Evolutionary conservation across 1,140 invertebrate genomes (phyloP).

Genomic region (Ceratina australensis): DNA sequence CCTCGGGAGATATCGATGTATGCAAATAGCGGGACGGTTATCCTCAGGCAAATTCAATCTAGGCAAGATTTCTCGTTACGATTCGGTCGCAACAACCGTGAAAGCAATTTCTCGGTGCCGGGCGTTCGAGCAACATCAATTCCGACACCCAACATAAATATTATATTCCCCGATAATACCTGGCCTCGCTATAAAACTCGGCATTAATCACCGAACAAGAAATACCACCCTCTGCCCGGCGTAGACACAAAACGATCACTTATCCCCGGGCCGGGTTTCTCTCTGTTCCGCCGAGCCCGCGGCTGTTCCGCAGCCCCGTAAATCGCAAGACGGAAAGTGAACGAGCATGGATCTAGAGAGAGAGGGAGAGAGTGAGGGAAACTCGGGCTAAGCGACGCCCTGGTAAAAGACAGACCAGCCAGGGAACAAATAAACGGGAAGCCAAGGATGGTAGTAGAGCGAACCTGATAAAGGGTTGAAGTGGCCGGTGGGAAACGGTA

Average conservation of each 20-base stretch:
- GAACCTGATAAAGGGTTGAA: slow-evolving; percentile 37
- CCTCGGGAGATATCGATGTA: too few relatives aligned
- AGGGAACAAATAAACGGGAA: slow-evolving; percentile 2
- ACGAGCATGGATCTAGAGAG: too few relatives aligned
- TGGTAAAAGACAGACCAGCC: slow-evolving; percentile 7
- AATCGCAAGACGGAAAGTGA: slow-evolving; percentile 52
- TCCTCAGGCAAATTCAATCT: neutral
- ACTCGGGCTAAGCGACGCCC: neutral
- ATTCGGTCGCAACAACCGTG: neutral
- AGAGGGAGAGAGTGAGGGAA: neutral
- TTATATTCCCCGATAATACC: slow-evolving; percentile 39
- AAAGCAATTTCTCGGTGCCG: neutral
- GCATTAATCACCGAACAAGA: slow-evolving; percentile 56
- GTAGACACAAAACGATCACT: slow-evolving; percentile 49
- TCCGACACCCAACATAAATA: slow-evolving; percentile 28
- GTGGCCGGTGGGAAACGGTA: neutral
- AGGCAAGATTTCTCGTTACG: neutral
- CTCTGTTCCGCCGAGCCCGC: slow-evolving; percentile 39
- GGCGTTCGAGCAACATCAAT: neutral
- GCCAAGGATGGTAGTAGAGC: neutral
- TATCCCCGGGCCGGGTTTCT: slow-evolving; percentile 35
- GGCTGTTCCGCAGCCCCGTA: slow-evolving; percentile 56
- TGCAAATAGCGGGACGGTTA: too few relatives aligned
- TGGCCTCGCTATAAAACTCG: slow-evolving; percentile 46
- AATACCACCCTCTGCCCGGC: slow-evolving; percentile 42